These are phyloP conservation scores for Melangyna quadrimaculata DNA, from an alignment of 2,888 invertebrate species.

Conservation along the genomic window DNA sequence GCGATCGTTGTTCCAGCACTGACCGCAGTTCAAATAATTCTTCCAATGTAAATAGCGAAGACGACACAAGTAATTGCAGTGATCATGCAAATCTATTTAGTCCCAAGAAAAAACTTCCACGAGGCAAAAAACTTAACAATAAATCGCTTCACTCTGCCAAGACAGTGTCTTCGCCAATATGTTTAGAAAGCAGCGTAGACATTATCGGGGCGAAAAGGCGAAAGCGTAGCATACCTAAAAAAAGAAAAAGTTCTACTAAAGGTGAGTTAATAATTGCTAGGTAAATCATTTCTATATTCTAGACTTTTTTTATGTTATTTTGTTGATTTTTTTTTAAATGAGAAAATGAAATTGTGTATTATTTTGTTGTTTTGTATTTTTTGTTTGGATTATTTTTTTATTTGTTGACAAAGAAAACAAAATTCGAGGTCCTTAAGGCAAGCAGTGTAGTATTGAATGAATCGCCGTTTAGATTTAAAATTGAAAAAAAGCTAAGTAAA, in stretches of 20 bases:
- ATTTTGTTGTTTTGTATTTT: conserved; percentile 5
- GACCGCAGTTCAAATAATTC: conserved; percentile 62
- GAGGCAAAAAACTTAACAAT: conserved; percentile 44
- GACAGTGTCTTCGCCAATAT: conserved; percentile 1
- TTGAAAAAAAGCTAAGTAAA: neutral
- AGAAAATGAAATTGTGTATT: conserved; percentile 15
- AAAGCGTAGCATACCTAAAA: conserved; percentile 67
- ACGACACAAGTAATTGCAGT: conserved; percentile 43
- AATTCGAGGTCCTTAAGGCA: conserved; percentile 47
- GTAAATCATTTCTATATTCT: conserved; percentile 29
- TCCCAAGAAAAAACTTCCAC: conserved; percentile 45
- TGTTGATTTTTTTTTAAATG: neutral
- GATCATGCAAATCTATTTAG: conserved; percentile 45
- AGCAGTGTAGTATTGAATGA: conserved; percentile 39
- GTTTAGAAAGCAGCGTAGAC: conserved; percentile 27
- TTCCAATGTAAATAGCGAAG: conserved; percentile 42
- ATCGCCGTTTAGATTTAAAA: conserved; percentile 20
- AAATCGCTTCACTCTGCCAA: conserved; percentile 42
- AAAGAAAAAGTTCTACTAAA: conserved; percentile 61
- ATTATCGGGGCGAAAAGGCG: conserved; percentile 56
- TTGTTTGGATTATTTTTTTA: conserved; percentile 10
- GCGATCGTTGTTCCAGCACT: conserved; percentile 60
- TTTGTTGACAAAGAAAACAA: neutral
- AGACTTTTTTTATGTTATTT: neutral
- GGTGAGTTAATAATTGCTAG: conserved; percentile 68